Base-by-base conservation (phyloP, 2,113 vertebrate species). In the Ochotona princeps region DNA sequence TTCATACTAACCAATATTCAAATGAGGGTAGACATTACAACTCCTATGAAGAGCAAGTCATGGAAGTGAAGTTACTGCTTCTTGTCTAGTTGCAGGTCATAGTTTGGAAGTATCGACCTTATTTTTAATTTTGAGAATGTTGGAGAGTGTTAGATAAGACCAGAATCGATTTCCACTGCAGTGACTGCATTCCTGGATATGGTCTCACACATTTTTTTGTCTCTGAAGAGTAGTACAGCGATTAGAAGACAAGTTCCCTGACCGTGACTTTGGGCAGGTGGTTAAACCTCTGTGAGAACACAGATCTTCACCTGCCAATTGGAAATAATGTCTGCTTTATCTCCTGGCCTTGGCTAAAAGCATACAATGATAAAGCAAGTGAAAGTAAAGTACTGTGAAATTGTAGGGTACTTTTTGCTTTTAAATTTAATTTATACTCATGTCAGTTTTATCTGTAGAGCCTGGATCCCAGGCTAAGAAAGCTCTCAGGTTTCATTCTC, bases 341-440 rank as follows among this genome's bases (percentile, higher is more conserved):
- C 35, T 38, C 28, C 7, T 10, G 67, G 70, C 14, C 32, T 38
- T 88, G 23, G 63, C 57, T 60, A 54, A 73, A 20, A 67, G 38
- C 66, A 78, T 35, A 78, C 69, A 70, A 57, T 38, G n/a, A 63
- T 73, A n/a, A 70, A 93, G 35, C 30, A 72, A 17, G 65, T 78
- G 75, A 72, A 54, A 60, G 28, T 73, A 67, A 76, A 21, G 7
- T 17, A 60, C 65, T 65, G 10, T 23, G 63, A 72, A 79, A 92
- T 67, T 80, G 26, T 61, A 87, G 92, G 86, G 67, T 70, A 44
- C 11, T n/a, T 90, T 75, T 83, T 79, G 30, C 82, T 84, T 92
- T 89, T 80, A 84, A 44, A 54, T 80, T 76, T 90, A 82, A 89
- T 96, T 87, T 84, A 61, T 94, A 75, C 18, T 75, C n/a, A 23